Conservation (phyloP, 2,888 invertebrate genomes). For the Latrodectus elegans region DNA sequence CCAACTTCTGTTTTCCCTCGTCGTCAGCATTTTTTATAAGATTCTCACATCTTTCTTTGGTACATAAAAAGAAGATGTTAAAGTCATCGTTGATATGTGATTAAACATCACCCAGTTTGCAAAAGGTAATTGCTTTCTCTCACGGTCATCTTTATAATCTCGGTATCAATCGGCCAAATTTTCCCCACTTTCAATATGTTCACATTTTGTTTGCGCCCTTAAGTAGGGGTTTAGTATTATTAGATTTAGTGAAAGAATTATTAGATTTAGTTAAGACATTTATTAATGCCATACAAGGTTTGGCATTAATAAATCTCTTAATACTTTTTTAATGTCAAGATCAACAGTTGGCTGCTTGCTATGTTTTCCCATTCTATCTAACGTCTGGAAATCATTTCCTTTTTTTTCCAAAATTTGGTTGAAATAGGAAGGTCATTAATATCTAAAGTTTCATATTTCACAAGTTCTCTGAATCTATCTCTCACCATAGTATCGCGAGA, state of each 20-base stretch:
- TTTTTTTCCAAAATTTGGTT: not conserved
- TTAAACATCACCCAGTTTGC: not conserved
- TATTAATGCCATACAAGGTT: no score
- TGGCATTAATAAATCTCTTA: not conserved
- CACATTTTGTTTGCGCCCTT: not conserved
- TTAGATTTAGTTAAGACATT: no score
- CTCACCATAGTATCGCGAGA: not conserved
- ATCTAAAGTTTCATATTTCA: not conserved
- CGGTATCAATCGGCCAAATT: not conserved
- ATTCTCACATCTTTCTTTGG: not conserved
- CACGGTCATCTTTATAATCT: not conserved
- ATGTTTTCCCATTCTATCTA: not conserved
- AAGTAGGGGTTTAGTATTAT: no score
- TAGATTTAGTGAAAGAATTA: no score
- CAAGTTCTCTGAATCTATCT: not conserved
- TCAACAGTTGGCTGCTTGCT: no score
- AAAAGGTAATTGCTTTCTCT: not conserved
- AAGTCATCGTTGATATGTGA: not conserved
- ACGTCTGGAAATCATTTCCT: not conserved
- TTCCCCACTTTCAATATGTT: slow-evolving; percentile 5
- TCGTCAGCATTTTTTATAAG: no score
- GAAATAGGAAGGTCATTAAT: not conserved
- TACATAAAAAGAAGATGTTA: not conserved
- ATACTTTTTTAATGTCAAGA: no score
- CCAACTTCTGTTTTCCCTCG: no score